Conservation (phyloP, 2,113 vertebrate genomes). For the Sapajus apella region DNA sequence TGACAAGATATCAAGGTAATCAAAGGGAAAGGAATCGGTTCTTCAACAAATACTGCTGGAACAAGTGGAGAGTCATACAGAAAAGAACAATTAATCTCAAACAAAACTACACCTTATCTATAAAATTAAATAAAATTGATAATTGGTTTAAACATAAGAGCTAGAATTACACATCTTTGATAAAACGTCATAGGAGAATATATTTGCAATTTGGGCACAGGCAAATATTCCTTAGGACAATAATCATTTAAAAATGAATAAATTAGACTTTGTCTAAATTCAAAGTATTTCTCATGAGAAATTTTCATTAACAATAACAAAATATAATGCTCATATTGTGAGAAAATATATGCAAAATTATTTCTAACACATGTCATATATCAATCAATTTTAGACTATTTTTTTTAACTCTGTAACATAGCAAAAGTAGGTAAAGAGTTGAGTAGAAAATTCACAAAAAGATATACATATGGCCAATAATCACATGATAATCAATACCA, state of each 20-base stretch:
- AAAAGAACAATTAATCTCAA: background rate
- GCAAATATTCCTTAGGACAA: background rate
- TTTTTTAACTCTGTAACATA: background rate
- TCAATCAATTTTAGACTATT: background rate
- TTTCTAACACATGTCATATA: background rate
- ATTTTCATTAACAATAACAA: background rate
- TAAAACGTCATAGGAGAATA: background rate
- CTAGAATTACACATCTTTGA: background rate
- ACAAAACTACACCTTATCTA: background rate
- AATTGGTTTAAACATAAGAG: background rate
- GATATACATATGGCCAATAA: background rate
- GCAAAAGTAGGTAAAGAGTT: background rate
- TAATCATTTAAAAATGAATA: background rate
- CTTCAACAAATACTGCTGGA: background rate
- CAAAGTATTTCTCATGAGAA: background rate
- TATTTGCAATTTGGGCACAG: background rate
- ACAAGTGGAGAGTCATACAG: background rate
- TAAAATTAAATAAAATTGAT: background rate
- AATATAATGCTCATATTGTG: background rate
- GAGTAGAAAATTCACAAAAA: background rate
- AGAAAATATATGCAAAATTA: background rate
- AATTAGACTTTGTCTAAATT: background rate
- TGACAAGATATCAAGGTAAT: background rate
- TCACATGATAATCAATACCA: background rate
- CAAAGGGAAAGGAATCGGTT: background rate